phyloP scores from a whole-genome alignment of 2,113 vertebrate genomes.

The Desmodus rotundus region DNA sequence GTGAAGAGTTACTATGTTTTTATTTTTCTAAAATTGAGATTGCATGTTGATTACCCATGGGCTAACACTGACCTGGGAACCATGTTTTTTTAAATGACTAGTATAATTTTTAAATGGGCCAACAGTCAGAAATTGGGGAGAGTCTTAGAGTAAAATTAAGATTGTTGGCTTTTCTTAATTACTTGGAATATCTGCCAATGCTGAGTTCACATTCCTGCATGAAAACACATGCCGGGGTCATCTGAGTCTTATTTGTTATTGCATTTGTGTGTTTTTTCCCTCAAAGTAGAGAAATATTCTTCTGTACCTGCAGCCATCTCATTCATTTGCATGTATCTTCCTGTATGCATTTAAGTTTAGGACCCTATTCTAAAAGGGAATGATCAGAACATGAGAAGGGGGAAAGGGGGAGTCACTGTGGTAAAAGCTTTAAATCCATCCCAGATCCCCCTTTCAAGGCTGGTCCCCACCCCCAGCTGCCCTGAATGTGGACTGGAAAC shows the following conservation, averaged over 20 bases:
- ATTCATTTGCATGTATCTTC: neutral
- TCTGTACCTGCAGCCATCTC: neutral
- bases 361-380: neutral
- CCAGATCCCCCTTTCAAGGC: neutral
- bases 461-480: too few species aligned
- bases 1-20: neutral
- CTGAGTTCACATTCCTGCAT: neutral
- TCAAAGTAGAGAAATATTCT: neutral
- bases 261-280: neutral
- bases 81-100: neutral
- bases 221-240: neutral
- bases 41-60: neutral
- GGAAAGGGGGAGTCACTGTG: neutral
- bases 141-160: neutral
- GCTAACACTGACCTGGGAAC: neutral
- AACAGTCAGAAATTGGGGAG: neutral
- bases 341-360: neutral
- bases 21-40: neutral
- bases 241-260: neutral
- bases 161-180: neutral
- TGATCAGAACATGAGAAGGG: neutral
- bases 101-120: neutral
- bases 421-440: neutral
- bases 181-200: neutral
- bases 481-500: neutral